A percentile compares a stretch with the other conserved stretches of the same genome.
phyloP scores from a whole-genome alignment of 1,140 invertebrate species.

The Thaumetopoea pityocampa region DNA sequence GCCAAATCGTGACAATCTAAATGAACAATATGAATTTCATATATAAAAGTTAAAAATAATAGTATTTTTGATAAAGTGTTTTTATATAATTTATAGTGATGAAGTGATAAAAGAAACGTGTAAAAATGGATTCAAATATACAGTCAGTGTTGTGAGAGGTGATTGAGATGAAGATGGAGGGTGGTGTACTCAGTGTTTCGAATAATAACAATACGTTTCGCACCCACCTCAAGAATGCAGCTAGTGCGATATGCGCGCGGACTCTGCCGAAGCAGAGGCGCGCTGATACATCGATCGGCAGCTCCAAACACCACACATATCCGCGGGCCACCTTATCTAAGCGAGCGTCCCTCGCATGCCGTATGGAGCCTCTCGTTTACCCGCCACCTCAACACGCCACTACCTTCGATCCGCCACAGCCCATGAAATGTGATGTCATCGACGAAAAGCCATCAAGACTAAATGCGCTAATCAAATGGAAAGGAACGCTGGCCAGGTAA shows the following conservation, averaged over 20 bases:
- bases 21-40: too few species aligned
- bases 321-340: constrained; percentile 59
- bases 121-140: constrained; percentile 54
- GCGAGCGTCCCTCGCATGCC: constrained; percentile 46
- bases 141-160: constrained; percentile 23
- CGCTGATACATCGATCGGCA: constrained; percentile 34
- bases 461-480: constrained; percentile 46
- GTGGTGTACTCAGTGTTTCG: constrained; percentile 63
- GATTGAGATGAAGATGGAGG: constrained; percentile 60
- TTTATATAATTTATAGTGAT: constrained; percentile 14
- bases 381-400: constrained; percentile 22
- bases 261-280: constrained; percentile 61
- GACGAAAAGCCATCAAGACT: constrained; percentile 25
- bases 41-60: too few species aligned
- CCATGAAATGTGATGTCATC: constrained; percentile 28
- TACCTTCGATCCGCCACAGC: constrained; percentile 32
- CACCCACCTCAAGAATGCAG: constrained; percentile 67
- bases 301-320: constrained; percentile 62
- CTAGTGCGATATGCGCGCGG: constrained; percentile 61
- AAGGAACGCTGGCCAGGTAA: constrained; percentile 60
- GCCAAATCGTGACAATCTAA: too few species aligned
- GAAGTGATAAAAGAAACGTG: constrained; percentile 29
- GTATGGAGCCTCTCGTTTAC: constrained; percentile 49
- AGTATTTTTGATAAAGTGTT: constrained; percentile 3
- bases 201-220: constrained; percentile 60